A percentile compares a stretch with the other conserved stretches of the same genome.
These are phyloP conservation scores for Coregonus clupeaformis DNA, from an alignment of 2,113 vertebrate genomes.

Conservation along the genomic window DNA sequence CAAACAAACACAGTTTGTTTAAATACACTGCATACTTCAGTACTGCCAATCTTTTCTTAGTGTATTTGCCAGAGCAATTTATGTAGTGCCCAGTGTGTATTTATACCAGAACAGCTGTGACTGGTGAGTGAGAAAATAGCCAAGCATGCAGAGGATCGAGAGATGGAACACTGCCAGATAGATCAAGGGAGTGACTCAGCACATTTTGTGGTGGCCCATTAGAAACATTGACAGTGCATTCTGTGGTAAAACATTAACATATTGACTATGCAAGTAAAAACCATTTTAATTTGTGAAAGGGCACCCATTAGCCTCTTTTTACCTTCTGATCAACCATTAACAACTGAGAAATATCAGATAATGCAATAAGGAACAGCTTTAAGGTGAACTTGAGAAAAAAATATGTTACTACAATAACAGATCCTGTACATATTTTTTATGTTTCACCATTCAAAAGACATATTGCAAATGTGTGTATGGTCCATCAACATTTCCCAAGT, in stretches of 20 bases:
- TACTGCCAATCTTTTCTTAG: conserved; percentile 1
- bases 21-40: no score
- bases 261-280: not conserved
- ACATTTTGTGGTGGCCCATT: conserved; percentile 29
- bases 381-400: no score
- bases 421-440: no score
- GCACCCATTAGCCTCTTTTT: not conserved
- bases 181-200: conserved; percentile 64
- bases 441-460: not conserved
- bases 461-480: not conserved
- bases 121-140: not conserved
- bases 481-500: not conserved
- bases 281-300: not conserved
- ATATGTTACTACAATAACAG: no score
- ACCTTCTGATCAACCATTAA: not conserved
- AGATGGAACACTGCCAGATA: conserved; percentile 14
- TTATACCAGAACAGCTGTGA: conserved; percentile 10
- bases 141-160: not conserved
- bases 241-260: conserved; percentile 15
- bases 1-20: not conserved
- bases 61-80: not conserved
- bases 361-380: not conserved
- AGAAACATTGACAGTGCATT: not conserved
- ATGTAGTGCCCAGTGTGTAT: not conserved
- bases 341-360: not conserved